Conservation (phyloP, 1,140 invertebrate species). For the Drosophila melanica region DNA sequence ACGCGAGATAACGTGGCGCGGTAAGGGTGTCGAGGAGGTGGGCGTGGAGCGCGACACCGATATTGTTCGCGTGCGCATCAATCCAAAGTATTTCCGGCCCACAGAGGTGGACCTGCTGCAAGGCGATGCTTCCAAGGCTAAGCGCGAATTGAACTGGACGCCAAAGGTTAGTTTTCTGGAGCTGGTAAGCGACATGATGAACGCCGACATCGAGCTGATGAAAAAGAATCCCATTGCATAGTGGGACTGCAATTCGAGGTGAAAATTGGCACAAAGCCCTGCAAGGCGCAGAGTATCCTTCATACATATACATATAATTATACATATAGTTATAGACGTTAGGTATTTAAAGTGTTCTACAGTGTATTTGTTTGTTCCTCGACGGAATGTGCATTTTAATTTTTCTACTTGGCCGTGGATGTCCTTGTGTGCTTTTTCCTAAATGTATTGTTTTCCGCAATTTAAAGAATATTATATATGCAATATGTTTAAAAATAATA, state of each 20-base stretch:
- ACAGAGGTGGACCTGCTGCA: conserved; percentile 98
- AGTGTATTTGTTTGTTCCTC: conserved; percentile 52
- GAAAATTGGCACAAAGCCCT: conserved; percentile 68
- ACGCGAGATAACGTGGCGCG: conserved; percentile 92
- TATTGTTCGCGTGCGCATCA: conserved; percentile 94
- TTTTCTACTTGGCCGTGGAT: conserved; percentile 42
- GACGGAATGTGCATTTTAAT: conserved; percentile 67
- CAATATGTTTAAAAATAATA: conserved; percentile 43
- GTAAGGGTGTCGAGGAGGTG: conserved; percentile 92
- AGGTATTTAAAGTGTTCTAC: conserved; percentile 56
- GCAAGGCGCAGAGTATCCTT: conserved; percentile 27
- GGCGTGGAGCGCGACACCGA: conserved; percentile 93
- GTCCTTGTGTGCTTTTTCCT: conserved; percentile 36
- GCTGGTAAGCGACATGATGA: conserved; percentile 98
- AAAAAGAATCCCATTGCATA: conserved; percentile 94
- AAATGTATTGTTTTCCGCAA: conserved; percentile 45
- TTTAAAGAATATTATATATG: conserved; percentile 57
- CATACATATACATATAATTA: conserved; percentile 34
- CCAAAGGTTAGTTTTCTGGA: conserved; percentile 93
- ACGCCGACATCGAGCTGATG: conserved; percentile 97
- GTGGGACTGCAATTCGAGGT: conserved; percentile 36
- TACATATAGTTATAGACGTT: conserved; percentile 48
- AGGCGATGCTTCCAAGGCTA: conserved; percentile 96
- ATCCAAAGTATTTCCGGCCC: conserved; percentile 97
- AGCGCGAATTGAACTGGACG: conserved; percentile 93